These are phyloP conservation scores for Ormia ochracea DNA, from an alignment of 2,888 invertebrate species.

Conservation along the genomic window DNA sequence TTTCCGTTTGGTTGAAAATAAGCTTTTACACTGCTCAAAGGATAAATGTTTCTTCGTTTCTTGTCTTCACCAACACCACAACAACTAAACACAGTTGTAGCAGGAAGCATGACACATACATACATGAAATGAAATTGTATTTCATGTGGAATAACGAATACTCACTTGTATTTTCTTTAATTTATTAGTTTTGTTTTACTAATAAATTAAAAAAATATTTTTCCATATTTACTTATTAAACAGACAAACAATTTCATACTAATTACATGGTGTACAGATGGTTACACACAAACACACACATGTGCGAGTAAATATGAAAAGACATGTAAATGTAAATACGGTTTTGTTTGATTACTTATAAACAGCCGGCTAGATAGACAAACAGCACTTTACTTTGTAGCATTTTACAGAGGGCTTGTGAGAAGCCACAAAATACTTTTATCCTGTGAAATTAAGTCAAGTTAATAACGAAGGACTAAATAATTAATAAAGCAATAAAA, in stretches of 20 bases:
- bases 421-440: not conserved
- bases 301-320: too few relatives aligned
- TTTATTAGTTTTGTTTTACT: not conserved
- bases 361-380: not conserved
- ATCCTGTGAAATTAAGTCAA: not conserved
- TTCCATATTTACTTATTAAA: constrained; percentile 28
- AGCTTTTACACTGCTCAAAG: too few relatives aligned
- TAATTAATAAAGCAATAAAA: not conserved
- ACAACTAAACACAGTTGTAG: too few relatives aligned
- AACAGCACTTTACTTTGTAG: not conserved
- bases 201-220: not conserved
- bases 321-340: constrained; percentile 5
- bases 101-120: too few relatives aligned
- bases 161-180: not conserved
- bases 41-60: too few relatives aligned
- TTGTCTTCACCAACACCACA: too few relatives aligned
- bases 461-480: not conserved
- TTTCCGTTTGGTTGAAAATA: too few relatives aligned
- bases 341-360: not conserved
- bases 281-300: not conserved
- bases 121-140: too few relatives aligned
- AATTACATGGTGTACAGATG: constrained; percentile 50
- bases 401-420: not conserved
- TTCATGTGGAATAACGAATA: too few relatives aligned
- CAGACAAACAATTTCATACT: constrained; percentile 53